Evolutionary conservation across 2,888 invertebrate genomes (phyloP).

Genomic region (Ischnus inquisitorius): DNA sequence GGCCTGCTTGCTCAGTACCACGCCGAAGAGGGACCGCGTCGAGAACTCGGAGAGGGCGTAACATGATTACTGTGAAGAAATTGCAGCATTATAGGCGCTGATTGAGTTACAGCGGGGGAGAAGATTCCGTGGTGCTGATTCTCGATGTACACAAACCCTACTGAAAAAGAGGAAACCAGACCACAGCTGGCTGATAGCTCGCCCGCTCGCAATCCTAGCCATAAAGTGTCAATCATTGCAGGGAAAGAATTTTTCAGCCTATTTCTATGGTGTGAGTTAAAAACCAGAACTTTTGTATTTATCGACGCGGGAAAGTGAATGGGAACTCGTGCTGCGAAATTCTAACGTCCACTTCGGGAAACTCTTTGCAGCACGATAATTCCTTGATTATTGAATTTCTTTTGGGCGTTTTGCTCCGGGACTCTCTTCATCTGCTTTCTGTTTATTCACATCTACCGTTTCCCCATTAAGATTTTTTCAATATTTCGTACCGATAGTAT

Average conservation of each 20-base stretch:
- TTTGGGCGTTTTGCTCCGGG: constrained; percentile 59
- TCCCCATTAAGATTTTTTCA: constrained; percentile 12
- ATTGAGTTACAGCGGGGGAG: constrained; percentile 83
- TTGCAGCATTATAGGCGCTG: constrained; percentile 84
- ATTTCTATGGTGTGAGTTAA: constrained; percentile 30
- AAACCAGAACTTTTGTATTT: constrained; percentile 19
- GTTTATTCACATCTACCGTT: constrained; percentile 14
- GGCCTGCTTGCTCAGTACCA: constrained; percentile 34
- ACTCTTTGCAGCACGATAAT: constrained; percentile 79
- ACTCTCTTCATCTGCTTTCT: constrained; percentile 21
- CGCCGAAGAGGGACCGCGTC: constrained; percentile 62
- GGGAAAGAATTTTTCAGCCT: constrained; percentile 55
- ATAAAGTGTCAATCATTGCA: constrained; percentile 83
- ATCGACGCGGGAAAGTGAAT: constrained; percentile 28
- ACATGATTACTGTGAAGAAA: constrained; percentile 84
- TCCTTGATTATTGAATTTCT: constrained; percentile 80
- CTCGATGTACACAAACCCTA: constrained; percentile 44
- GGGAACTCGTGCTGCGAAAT: constrained; percentile 21
- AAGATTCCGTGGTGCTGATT: constrained; percentile 75
- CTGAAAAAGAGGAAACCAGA: constrained; percentile 19
- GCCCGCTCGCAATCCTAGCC: constrained; percentile 78
- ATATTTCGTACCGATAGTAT: neutral
- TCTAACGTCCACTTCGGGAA: constrained; percentile 72
- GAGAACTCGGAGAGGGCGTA: constrained; percentile 74
- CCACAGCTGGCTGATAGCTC: constrained; percentile 35